Conservation (phyloP, 1,140 invertebrate species). For the Heliothis virescens region DNA sequence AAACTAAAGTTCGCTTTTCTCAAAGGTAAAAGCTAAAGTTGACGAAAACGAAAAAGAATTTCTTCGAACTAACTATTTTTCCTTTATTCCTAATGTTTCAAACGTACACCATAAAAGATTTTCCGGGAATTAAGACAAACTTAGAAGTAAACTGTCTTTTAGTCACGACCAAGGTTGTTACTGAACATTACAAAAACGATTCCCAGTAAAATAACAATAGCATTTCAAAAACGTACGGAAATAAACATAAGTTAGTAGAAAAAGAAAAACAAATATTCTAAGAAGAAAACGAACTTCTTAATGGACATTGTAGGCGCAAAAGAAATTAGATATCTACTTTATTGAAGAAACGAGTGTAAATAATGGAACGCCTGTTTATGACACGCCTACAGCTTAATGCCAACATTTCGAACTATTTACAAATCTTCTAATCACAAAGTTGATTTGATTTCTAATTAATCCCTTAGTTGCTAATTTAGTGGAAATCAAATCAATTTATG, state of each 20-base stretch:
- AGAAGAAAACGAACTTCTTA: slow-evolving; percentile 2
- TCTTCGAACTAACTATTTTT: slow-evolving; percentile 23
- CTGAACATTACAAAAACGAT: background rate
- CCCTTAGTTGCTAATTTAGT: background rate
- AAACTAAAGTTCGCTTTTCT: slow-evolving; percentile 31
- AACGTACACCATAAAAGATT: no score
- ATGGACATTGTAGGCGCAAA: slow-evolving; percentile 8
- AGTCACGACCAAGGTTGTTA: background rate
- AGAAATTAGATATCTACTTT: slow-evolving; percentile 24
- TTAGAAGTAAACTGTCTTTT: no score
- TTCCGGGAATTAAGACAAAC: no score
- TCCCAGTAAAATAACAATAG: background rate
- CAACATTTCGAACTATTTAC: background rate
- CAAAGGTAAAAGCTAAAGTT: slow-evolving; percentile 29
- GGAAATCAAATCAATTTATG: slow-evolving; percentile 16
- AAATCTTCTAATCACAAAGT: background rate
- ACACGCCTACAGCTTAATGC: background rate
- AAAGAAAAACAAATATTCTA: background rate
- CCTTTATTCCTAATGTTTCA: background rate
- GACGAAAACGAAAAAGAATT: slow-evolving; percentile 44
- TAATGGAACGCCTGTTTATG: background rate
- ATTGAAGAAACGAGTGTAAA: slow-evolving; percentile 24
- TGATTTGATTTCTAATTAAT: slow-evolving; percentile 15
- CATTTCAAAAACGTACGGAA: background rate
- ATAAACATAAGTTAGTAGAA: background rate